Evolutionary conservation across 2,888 invertebrate genomes (phyloP), one percentile per base, ranked within the genome.

Genomic region (Criorhina ranunculi): DNA sequence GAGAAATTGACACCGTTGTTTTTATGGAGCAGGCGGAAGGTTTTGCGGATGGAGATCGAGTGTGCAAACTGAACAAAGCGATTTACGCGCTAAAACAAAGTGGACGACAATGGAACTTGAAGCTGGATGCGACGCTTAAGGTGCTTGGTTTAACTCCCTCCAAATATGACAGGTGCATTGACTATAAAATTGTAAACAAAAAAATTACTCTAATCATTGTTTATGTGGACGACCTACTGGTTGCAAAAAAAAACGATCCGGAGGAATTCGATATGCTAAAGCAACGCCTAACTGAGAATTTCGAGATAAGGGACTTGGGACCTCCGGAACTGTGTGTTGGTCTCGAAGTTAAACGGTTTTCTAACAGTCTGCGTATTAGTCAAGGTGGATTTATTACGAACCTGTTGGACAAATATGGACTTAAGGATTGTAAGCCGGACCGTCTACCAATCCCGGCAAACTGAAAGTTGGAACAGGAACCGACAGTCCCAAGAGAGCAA

Each of bases 1-100:
- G 62, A 29, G 33, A 69, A 4, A 15, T 62, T 42, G 62, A 42
- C 42, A n/a, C 51, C 9, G 9, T 60, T 3, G 9, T 77, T 7
- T 77, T 44, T 24, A 69, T 67, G 67, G 67, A 49, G n/a, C 77
- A 77, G 29, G 53, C 60, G 11, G 49, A 70, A 37, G 64, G 69
- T 11, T 69, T 78, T 53, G 9, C 7, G 11, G 2, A 35, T 11
- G 62, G 24, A 53, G 29, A 64, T 15, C 2, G 31, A 1, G 70
- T 78, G 8, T 70, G 67, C 42, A 37, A 53, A 33, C 42, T 69
- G 7, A 60, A 53, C 5, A 66, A 67, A 37, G 57, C 77, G 11
- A 62, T 78, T 9, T 44, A 70, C 37, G 78, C 62, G 11, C 53
- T 69, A 9, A 78, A 70, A 15, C 70, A 70, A 15, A 70, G 69